These are phyloP conservation scores for Lasioglossum calceatum DNA, from an alignment of 2,888 invertebrate species.

Conservation along the genomic window DNA sequence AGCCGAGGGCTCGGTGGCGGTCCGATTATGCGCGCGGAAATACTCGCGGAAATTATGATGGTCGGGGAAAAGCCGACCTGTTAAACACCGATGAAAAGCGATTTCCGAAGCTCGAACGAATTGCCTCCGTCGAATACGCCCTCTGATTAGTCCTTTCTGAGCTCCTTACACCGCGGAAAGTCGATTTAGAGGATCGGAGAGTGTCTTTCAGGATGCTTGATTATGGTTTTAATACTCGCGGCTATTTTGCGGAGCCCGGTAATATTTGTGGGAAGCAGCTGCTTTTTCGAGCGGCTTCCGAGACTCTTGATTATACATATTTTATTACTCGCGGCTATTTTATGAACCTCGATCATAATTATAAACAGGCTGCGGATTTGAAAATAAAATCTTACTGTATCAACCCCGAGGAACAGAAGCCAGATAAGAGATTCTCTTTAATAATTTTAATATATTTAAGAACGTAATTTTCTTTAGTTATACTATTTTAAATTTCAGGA, in stretches of 20 bases:
- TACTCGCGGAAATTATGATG: constrained; percentile 46
- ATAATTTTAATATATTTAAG: no score
- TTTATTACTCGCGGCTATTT: neutral
- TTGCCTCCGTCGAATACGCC: constrained; percentile 6
- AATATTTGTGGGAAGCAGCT: neutral
- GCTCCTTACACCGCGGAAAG: constrained; percentile 1
- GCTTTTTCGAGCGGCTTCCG: neutral
- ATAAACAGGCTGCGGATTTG: no score
- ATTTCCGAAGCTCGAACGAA: constrained; percentile 39
- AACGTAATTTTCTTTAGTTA: no score
- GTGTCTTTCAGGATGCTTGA: neutral
- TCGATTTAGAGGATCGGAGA: constrained; percentile 7
- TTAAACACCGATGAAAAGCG: constrained; percentile 43
- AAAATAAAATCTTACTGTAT: no score
- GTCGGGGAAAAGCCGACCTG: constrained; percentile 18
- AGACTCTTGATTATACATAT: neutral
- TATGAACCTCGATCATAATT: no score
- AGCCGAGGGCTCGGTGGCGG: constrained; percentile 14
- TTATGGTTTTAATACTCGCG: neutral
- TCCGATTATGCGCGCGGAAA: constrained; percentile 42
- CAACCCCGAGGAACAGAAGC: no score
- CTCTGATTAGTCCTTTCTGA: constrained; percentile 27
- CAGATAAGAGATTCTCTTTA: no score
- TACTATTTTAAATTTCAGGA: no score
- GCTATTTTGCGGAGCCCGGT: neutral